A percentile compares a stretch with the other conserved stretches of the same genome.
Conservation (phyloP, 2,113 vertebrate species). For the Aspiorhynchus laticeps region DNA sequence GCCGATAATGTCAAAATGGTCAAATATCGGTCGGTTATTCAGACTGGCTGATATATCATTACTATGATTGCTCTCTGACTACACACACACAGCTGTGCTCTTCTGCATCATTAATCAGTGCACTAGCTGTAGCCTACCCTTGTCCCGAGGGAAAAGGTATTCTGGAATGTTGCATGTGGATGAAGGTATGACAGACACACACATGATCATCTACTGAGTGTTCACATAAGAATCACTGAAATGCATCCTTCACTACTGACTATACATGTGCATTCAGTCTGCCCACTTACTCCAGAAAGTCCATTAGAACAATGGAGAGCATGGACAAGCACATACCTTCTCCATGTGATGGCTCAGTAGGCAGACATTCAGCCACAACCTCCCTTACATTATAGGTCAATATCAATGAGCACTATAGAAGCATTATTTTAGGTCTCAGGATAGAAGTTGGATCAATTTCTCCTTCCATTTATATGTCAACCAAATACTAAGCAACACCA, state of each 20-base stretch:
- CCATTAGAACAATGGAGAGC: background rate
- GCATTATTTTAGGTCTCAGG: background rate
- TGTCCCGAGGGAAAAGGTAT: background rate
- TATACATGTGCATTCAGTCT: conserved; percentile 1
- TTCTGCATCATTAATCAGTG: background rate
- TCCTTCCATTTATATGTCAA: background rate
- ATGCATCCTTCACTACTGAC: background rate
- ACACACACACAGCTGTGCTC: background rate
- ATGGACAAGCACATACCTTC: background rate
- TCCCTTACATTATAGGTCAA: background rate
- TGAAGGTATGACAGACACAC: conserved; percentile 8
- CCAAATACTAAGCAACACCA: background rate
- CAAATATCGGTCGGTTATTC: background rate
- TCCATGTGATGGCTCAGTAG: background rate
- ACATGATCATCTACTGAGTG: background rate
- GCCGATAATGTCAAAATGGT: background rate
- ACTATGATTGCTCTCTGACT: background rate
- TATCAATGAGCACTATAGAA: background rate
- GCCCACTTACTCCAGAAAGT: background rate
- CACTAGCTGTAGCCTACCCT: background rate
- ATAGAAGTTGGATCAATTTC: background rate
- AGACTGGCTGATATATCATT: background rate
- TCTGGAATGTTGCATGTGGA: conserved; percentile 27
- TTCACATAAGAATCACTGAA: background rate
- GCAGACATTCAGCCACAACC: background rate